Evolutionary conservation across 2,797 vertebrate species (phyloP).

Genomic region (Muscicapa comitata): DNA sequence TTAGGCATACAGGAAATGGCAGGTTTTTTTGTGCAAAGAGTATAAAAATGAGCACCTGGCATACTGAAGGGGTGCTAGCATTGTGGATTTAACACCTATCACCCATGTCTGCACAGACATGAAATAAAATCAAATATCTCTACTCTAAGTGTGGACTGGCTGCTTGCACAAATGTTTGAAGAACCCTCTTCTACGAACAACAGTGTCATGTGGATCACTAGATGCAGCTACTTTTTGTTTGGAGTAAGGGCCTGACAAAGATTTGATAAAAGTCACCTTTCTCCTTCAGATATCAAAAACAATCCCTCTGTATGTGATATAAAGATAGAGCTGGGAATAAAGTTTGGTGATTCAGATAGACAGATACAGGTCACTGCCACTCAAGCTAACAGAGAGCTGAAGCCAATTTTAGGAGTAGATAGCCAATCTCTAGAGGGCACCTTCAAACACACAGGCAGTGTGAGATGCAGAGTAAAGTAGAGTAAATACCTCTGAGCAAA

Average conservation of each 20-base stretch:
- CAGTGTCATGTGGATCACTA: neutral
- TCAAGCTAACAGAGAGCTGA: neutral
- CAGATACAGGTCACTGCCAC: conserved; percentile 37
- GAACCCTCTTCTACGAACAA: neutral
- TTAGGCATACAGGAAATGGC: neutral
- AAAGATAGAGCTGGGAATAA: conserved; percentile 19
- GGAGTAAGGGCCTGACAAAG: neutral
- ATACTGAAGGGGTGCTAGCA: neutral
- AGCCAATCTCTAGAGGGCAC: conserved; percentile 5
- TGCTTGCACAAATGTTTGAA: neutral
- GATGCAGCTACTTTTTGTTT: neutral
- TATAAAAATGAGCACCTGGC: neutral
- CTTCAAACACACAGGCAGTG: neutral
- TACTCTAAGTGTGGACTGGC: neutral
- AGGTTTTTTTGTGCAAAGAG: neutral
- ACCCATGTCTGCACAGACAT: neutral
- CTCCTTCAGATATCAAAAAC: neutral
- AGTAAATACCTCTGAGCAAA: neutral
- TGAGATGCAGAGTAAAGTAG: neutral
- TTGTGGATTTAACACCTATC: neutral
- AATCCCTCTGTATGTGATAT: neutral
- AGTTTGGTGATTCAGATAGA: conserved; percentile 9
- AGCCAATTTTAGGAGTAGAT: conserved; percentile 34
- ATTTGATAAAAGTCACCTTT: conserved; percentile 3
- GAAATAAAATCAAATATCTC: neutral